Conservation (phyloP, 2,797 vertebrate genomes). For the Coregonus ussuriensis region DNA sequence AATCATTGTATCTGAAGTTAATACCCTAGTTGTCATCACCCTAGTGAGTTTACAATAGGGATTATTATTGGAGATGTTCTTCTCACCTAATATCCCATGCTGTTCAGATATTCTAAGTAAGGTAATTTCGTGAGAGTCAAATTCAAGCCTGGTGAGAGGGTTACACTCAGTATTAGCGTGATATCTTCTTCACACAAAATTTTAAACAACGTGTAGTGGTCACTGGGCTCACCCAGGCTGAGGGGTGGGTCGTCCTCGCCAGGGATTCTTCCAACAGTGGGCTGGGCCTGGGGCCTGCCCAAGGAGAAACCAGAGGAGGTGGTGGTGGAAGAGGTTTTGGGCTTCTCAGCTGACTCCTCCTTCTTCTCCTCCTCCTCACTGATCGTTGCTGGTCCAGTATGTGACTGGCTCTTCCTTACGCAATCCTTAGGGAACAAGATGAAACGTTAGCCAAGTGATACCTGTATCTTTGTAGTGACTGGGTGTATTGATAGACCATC, state of each 20-base stretch:
- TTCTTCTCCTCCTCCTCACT: slow-evolving; percentile 40
- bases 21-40: too few relatives aligned
- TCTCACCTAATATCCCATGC: too few relatives aligned
- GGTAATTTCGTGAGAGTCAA: too few relatives aligned
- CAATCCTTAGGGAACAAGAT: slow-evolving; percentile 59
- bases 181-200: background rate
- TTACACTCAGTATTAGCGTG: too few relatives aligned
- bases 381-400: slow-evolving; percentile 22
- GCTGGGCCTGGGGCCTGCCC: slow-evolving; percentile 46
- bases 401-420: slow-evolving; percentile 46
- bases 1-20: too few relatives aligned
- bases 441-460: background rate
- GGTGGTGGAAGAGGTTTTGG: slow-evolving; percentile 29
- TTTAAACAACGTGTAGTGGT: background rate
- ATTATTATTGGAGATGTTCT: too few relatives aligned
- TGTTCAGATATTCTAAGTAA: too few relatives aligned
- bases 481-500: too few relatives aligned
- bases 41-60: too few relatives aligned
- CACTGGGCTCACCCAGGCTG: slow-evolving; percentile 71
- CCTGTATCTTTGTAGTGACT: too few relatives aligned
- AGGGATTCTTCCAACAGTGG: slow-evolving; percentile 21
- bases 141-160: too few relatives aligned
- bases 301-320: slow-evolving; percentile 57
- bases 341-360: slow-evolving; percentile 20
- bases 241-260: slow-evolving; percentile 30